Evolutionary conservation across 2,888 invertebrate species (phyloP).

Genomic region (Leucophenga montana): DNA sequence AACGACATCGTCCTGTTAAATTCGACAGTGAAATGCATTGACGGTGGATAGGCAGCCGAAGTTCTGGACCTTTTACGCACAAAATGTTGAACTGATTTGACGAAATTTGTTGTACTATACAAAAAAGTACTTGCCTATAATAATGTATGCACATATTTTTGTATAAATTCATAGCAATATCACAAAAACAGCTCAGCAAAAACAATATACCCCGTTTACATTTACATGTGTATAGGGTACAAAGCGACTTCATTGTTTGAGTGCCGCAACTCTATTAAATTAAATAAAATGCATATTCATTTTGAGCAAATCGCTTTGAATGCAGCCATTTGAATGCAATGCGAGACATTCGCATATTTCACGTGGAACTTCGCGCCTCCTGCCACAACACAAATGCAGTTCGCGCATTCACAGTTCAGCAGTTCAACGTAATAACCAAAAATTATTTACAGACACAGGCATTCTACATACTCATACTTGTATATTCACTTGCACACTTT

Average conservation of each 20-base stretch:
- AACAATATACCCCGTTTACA: no score
- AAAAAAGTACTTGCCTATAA: no score
- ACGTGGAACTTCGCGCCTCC: neutral
- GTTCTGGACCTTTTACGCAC: no score
- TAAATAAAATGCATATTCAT: conserved; percentile 27
- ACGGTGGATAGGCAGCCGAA: no score
- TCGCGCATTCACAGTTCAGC: no score
- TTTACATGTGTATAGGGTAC: neutral
- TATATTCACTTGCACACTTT: neutral
- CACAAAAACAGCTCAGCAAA: no score
- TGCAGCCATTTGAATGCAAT: conserved; percentile 4
- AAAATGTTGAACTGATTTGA: no score
- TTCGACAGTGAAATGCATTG: no score
- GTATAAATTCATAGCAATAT: no score
- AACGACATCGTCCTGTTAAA: no score
- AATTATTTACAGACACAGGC: neutral
- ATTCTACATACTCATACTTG: neutral
- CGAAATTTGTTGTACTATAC: no score
- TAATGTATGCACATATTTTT: no score
- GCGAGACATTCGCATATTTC: conserved; percentile 3
- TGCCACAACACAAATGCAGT: neutral
- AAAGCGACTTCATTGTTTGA: conserved; percentile 3
- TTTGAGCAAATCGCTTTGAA: conserved; percentile 16
- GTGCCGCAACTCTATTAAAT: conserved; percentile 21
- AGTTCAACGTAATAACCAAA: conserved; percentile 1